These are phyloP conservation scores for Lacanobia wlatinum DNA, from an alignment of 2,888 invertebrate genomes.

Conservation along the genomic window DNA sequence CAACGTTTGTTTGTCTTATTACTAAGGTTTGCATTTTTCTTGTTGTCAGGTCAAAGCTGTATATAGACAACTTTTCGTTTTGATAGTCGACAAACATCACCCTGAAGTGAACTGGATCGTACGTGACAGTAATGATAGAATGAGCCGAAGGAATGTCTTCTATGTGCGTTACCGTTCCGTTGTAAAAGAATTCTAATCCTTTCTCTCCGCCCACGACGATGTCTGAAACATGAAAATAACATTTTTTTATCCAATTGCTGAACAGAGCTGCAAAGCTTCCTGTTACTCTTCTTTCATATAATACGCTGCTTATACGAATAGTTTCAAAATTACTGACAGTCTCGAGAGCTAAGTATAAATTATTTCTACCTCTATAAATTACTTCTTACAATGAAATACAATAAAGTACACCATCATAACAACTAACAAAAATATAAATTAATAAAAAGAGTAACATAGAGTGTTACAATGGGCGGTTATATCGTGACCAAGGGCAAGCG, in stretches of 20 bases:
- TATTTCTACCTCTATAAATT: too few relatives aligned
- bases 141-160: not conserved
- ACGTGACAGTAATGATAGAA: not conserved
- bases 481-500: too few relatives aligned
- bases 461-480: too few relatives aligned
- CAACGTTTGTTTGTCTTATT: too few relatives aligned
- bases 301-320: not conserved
- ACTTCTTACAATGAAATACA: too few relatives aligned
- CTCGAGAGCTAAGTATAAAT: too few relatives aligned
- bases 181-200: not conserved
- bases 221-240: not conserved
- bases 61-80: too few relatives aligned
- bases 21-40: too few relatives aligned
- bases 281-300: not conserved
- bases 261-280: not conserved
- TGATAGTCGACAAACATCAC: not conserved
- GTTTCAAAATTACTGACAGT: not conserved
- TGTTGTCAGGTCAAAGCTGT: too few relatives aligned
- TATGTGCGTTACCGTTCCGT: not conserved
- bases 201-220: not conserved
- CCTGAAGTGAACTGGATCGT: not conserved
- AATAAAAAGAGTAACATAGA: too few relatives aligned
- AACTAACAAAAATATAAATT: too few relatives aligned
- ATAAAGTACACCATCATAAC: too few relatives aligned
- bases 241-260: not conserved